Conservation (phyloP, 2,888 invertebrate genomes). For the Aphelenchoides bicaudatus region DNA sequence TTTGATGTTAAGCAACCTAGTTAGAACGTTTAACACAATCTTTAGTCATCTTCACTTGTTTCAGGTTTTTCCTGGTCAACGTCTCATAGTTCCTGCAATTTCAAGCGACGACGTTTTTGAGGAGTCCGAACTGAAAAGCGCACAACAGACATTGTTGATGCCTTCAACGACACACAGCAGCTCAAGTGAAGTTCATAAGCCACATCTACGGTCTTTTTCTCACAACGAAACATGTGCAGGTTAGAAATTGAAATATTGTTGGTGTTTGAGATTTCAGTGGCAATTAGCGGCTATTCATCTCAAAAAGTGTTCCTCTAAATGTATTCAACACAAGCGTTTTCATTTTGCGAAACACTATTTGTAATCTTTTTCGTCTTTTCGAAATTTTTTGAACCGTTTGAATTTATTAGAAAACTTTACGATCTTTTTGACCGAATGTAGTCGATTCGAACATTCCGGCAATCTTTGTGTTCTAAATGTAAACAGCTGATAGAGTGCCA, state of each 20-base stretch:
- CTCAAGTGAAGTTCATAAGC: background rate
- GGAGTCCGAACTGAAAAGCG: constrained; percentile 13
- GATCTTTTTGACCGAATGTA: background rate
- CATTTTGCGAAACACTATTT: background rate
- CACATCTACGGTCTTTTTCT: constrained; percentile 14
- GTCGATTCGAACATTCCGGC: too few species aligned
- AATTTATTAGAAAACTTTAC: background rate
- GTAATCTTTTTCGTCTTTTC: background rate
- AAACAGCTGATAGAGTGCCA: too few species aligned
- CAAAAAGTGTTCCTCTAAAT: too few species aligned
- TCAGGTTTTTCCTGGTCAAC: constrained; percentile 57
- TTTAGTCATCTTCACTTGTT: too few species aligned
- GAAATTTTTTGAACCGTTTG: background rate
- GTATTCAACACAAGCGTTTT: background rate
- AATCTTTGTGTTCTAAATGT: too few species aligned
- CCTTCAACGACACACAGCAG: background rate
- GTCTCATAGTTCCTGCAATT: constrained; percentile 49
- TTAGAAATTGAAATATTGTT: background rate
- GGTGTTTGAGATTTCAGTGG: background rate
- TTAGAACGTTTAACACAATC: too few species aligned
- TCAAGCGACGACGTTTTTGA: constrained; percentile 20
- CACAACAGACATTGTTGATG: background rate
- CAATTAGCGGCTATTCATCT: too few species aligned
- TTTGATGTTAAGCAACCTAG: too few species aligned
- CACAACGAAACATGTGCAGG: constrained; percentile 16